Evolutionary conservation across 2,113 vertebrate genomes (phyloP).

Genomic region (Myotis davidii): DNA sequence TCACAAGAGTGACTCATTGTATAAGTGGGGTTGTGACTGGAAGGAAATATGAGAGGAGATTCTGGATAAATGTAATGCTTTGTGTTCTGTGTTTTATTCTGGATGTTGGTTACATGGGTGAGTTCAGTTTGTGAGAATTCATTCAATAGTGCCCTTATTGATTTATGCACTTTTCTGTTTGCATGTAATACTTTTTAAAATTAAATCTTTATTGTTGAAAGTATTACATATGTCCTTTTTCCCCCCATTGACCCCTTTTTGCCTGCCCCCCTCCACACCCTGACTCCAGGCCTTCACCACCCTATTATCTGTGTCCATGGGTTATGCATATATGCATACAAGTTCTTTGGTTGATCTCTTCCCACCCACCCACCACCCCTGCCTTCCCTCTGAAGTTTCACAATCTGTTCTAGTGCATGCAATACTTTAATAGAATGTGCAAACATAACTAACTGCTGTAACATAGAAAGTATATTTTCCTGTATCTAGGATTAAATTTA

Average conservation of each 20-base stretch:
- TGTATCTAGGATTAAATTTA: background rate
- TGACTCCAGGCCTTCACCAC: too few relatives aligned
- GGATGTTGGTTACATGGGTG: background rate
- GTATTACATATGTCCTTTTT: too few relatives aligned
- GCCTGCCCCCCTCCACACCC: too few relatives aligned
- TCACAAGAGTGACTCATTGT: background rate
- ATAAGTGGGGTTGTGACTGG: background rate
- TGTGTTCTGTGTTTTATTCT: background rate
- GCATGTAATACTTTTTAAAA: background rate
- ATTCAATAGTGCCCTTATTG: background rate
- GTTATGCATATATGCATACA: too few relatives aligned
- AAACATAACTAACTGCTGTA: background rate
- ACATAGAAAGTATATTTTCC: background rate
- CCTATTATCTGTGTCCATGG: too few relatives aligned
- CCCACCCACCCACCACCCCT: too few relatives aligned
- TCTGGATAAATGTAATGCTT: background rate
- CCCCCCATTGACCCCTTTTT: too few relatives aligned
- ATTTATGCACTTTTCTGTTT: background rate
- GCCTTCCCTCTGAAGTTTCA: too few relatives aligned
- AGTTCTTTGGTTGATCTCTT: too few relatives aligned
- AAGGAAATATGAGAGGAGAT: background rate
- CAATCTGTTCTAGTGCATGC: too few relatives aligned
- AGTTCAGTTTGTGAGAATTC: background rate
- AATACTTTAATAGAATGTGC: background rate
- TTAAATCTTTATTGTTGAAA: too few relatives aligned